Base-by-base conservation (phyloP, 2,888 invertebrate species). In the Trachelus troglodyta region DNA sequence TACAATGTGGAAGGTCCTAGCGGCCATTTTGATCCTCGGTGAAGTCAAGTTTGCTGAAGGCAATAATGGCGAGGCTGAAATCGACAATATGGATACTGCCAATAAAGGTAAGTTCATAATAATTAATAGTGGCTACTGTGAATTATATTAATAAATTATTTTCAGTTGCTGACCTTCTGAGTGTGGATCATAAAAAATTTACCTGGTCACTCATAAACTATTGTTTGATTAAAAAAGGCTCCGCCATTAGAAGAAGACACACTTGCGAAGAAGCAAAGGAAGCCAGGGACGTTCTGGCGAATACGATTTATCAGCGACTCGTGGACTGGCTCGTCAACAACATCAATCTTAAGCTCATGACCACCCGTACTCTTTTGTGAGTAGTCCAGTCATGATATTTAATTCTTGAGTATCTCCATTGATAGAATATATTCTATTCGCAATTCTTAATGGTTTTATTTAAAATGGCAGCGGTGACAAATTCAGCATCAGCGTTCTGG, bases 281-380 rank as follows among this genome's bases (percentile, higher is more conserved):
- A 90, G 96, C 97, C 0, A 93, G 98, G 78, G 97, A 98, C 91
- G 96, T 96, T 11, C 93, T 98, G 81, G 96, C 97, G 9, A 96
- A 96, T 88, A 96, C 96, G 15, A 92, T 97, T 35, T 98, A 98
- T 89, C 94, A 95, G 75, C 94, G 98, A 82, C 91, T 98, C 56
- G 95, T 98, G 81, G 98, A 98, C 92, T 98, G 97, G 95, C 94
- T 98, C 87, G 94, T 98, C 75, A 97, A 96, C 90, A 93, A 95
- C 80, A 95, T 98, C 79, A 98, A 98, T 90, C 94, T 95, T 79
- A 97, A 97, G 87, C 93, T 98, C 83, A 95, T 96, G 12, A 95
- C 96, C 84, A 95, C 96, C 86, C 93, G 97, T 90, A 94, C 96
- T n/a, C 95, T 97, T 81, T 97, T 97, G 97, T 97, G 93, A 95